Evolutionary conservation across 1,140 invertebrate species (phyloP).

Genomic region (Pseudomyrmex pallidus): DNA sequence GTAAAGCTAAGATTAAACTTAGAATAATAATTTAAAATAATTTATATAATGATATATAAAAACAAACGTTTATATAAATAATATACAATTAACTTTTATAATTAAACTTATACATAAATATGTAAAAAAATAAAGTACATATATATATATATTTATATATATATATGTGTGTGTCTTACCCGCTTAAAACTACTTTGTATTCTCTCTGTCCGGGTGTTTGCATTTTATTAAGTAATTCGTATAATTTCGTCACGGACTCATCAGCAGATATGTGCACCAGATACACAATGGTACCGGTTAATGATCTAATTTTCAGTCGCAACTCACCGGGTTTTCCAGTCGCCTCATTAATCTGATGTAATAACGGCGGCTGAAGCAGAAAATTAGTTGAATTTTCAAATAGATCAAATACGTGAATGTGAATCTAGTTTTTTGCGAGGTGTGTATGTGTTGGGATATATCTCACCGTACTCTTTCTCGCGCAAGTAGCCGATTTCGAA

Average conservation of each 20-base stretch:
- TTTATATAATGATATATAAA: background rate
- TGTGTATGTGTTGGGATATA: background rate
- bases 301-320: slow-evolving; percentile 81
- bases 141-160: background rate
- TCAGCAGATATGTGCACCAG: slow-evolving; percentile 78
- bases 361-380: slow-evolving; percentile 73
- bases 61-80: background rate
- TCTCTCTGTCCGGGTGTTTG: slow-evolving; percentile 64
- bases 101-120: background rate
- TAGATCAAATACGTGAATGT: background rate
- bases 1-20: background rate
- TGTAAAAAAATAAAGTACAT: slow-evolving; percentile 35
- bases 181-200: slow-evolving; percentile 80
- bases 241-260: slow-evolving; percentile 77
- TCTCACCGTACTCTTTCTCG: slow-evolving; percentile 57
- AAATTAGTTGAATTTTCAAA: background rate
- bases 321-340: slow-evolving; percentile 74
- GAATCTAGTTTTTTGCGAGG: background rate
- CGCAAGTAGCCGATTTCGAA: slow-evolving; percentile 38
- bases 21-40: too few species aligned
- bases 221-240: slow-evolving; percentile 79
- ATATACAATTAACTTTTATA: too few species aligned
- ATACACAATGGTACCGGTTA: slow-evolving; percentile 80
- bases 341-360: slow-evolving; percentile 78
- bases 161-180: slow-evolving; percentile 64